Evolutionary conservation across 1,140 invertebrate species (phyloP).

Genomic region (Drosophila quadrilineata): DNA sequence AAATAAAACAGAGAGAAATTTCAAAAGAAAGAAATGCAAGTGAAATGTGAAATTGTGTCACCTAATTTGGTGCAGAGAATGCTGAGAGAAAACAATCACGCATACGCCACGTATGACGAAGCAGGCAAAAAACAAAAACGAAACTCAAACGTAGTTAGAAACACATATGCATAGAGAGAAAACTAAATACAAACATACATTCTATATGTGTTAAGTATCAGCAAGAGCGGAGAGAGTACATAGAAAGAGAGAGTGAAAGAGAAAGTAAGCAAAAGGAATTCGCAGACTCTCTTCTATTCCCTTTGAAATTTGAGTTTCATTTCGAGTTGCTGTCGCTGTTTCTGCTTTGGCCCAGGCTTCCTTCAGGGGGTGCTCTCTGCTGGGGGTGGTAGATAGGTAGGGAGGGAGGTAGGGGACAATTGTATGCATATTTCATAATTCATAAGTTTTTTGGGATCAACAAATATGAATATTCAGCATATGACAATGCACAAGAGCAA

Average conservation of each 20-base stretch:
- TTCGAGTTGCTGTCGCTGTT: no score
- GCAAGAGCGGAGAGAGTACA: no score
- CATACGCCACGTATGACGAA: conserved; percentile 17
- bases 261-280: no score
- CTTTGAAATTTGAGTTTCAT: no score
- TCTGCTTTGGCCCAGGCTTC: no score
- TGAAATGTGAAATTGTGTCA: conserved; percentile 64
- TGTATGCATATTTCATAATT: conserved; percentile 76
- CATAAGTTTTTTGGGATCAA: conserved; percentile 68
- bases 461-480: conserved; percentile 66
- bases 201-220: no score
- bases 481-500: conserved; percentile 43
- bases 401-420: conserved; percentile 39
- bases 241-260: no score
- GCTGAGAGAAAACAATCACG: conserved; percentile 34
- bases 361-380: conserved; percentile 1
- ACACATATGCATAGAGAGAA: no score
- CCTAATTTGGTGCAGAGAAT: conserved; percentile 67
- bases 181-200: no score
- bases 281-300: no score
- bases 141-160: background rate
- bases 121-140: no score
- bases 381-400: conserved; percentile 3
- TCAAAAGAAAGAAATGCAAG: conserved; percentile 15
- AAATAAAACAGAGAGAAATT: background rate